Evolutionary conservation across 2,888 invertebrate species (phyloP), one percentile per base, ranked within the genome.

Genomic region (Invenusta paracnida): DNA sequence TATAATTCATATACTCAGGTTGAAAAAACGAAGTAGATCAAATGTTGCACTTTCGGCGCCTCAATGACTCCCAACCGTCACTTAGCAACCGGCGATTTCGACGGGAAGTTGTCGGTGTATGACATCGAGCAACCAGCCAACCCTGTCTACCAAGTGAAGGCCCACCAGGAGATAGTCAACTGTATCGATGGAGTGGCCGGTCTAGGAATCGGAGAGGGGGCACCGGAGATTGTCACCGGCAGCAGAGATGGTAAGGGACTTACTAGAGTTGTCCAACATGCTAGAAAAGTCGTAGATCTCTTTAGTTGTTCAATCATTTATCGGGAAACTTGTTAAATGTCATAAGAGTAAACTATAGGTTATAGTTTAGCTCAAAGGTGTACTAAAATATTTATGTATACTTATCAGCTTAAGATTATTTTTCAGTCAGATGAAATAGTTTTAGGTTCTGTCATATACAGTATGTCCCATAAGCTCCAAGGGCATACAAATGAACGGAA

Each of bases 141-240:
- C 11, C 88, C 88, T 23, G 67, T 87, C 79, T 97, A 96, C 90
- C 94, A 95, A 87, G 94, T 94, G 0, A 93, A 94, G 88, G 95
- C 93, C 17, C 97, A 98, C 90, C 94, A 93, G 27, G 94, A 94
- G 88, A 95, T 97, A 30, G 95, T 98, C 85, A 97, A 98, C 91
- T 93, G 94, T 11, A 95, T 98, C 86, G 97, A 97, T 93, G 97
- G 95, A 0, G 94, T 97, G 88, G 97, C 95, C 0, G 97, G 97
- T 0, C 93, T 93, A 66, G 94, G 93, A 84, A 91, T 94, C 0
- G 95, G 95, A 84, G 95, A 95, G 91, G 97, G 97, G 23, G 96
- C 97, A 0, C 97, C 97, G 2, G 98, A 98, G 93, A 94, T 98
- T 89, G 96, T 95, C 0, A 97, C 97, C 1, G 97, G 96, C 1